These are phyloP conservation scores for Thalassarche chlororhynchos DNA, from an alignment of 2,113 vertebrate genomes.

Conservation along the genomic window DNA sequence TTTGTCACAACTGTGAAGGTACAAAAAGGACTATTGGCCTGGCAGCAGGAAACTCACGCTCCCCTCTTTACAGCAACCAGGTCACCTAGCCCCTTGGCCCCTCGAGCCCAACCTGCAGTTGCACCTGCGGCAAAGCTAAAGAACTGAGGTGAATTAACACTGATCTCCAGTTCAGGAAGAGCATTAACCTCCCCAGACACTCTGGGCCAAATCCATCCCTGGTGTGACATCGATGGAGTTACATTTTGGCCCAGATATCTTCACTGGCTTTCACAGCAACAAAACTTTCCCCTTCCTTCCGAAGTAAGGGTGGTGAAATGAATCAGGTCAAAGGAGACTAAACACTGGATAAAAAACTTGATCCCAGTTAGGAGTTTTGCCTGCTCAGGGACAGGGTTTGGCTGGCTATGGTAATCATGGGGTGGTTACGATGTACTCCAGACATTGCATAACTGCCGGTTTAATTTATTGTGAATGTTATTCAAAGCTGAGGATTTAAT, in stretches of 20 bases:
- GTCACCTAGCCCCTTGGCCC: background rate
- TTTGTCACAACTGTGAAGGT: background rate
- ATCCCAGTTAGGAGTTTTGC: constrained; percentile 19
- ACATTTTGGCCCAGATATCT: background rate
- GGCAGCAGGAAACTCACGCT: background rate
- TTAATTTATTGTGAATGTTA: background rate
- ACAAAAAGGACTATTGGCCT: background rate
- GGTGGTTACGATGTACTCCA: background rate
- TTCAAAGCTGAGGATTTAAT: constrained; percentile 5
- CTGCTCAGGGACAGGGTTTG: background rate
- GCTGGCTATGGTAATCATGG: background rate
- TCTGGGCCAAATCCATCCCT: background rate
- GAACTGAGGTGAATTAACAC: background rate
- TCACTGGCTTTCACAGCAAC: background rate
- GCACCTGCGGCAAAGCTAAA: background rate
- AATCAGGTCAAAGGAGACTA: constrained; percentile 20
- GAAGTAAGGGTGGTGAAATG: background rate
- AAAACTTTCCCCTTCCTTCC: background rate
- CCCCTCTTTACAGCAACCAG: background rate
- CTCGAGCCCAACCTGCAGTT: background rate
- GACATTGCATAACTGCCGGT: background rate
- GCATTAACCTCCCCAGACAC: background rate
- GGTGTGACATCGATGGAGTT: background rate
- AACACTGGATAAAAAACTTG: constrained; percentile 12
- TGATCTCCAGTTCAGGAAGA: background rate